Evolutionary conservation across 2,797 vertebrate species (phyloP).

Genomic region (Phataginus tricuspis): DNA sequence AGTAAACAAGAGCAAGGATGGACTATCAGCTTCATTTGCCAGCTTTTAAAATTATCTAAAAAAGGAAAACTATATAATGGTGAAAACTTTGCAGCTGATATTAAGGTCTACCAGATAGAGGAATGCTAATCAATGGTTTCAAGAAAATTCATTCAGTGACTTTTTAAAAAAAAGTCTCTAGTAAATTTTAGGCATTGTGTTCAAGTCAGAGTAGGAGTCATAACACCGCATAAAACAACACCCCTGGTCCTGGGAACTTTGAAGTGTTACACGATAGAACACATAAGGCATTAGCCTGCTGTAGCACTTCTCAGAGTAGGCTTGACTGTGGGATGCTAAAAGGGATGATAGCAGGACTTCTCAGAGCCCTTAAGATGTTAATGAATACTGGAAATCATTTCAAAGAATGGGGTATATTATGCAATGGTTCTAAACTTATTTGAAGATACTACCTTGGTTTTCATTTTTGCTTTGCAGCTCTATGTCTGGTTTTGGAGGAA

Average conservation of each 20-base stretch:
- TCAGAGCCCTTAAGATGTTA: not conserved
- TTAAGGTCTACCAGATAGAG: not conserved
- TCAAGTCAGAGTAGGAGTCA: not conserved
- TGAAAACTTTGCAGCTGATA: not conserved
- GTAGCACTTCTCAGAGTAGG: not conserved
- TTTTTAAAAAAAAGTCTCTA: not conserved
- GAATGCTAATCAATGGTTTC: not conserved
- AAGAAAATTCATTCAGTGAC: not conserved
- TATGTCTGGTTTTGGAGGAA: constrained; percentile 16
- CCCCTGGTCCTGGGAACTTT: not conserved
- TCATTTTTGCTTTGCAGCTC: not conserved
- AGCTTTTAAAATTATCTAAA: not conserved
- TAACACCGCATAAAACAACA: not conserved
- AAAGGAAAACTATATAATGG: not conserved
- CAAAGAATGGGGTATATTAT: not conserved
- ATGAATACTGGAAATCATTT: not conserved
- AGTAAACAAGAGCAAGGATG: not conserved
- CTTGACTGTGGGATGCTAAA: not conserved
- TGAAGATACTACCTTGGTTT: constrained; percentile 16
- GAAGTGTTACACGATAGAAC: not conserved
- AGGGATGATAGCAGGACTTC: not conserved
- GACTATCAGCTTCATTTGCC: not conserved
- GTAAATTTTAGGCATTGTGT: not conserved
- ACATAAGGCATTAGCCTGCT: not conserved
- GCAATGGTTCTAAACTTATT: not conserved